Percentiles rank a stretch among this genome's conserved stretches.
Evolutionary conservation across 2,888 invertebrate genomes (phyloP).

Genomic region (Cactoblastis cactorum): DNA sequence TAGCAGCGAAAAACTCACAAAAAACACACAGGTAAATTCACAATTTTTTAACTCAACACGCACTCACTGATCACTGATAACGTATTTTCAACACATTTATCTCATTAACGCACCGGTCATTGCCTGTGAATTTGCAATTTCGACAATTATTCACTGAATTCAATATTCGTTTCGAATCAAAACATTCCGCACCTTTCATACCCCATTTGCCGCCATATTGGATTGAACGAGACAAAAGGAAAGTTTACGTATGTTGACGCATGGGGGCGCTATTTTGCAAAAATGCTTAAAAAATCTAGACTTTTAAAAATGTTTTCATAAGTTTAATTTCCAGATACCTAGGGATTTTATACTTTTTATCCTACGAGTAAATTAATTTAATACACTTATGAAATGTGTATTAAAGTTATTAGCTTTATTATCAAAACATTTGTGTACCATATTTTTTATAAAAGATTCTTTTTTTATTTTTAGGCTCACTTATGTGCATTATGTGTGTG

Average conservation of each 20-base stretch:
- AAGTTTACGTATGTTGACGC: slow-evolving; percentile 34
- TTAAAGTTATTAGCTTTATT: no score
- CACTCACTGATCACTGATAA: slow-evolving; percentile 37
- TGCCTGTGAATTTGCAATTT: slow-evolving; percentile 47
- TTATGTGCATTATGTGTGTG: no score
- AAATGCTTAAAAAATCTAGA: neutral
- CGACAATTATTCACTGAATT: slow-evolving; percentile 47
- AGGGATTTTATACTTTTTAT: no score
- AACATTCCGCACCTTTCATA: slow-evolving; percentile 76
- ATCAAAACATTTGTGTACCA: no score
- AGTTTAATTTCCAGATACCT: neutral
- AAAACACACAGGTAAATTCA: slow-evolving; percentile 41
- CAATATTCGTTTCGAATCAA: slow-evolving; percentile 68
- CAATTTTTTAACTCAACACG: slow-evolving; percentile 47
- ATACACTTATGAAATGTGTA: no score
- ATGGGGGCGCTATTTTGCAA: slow-evolving; percentile 40
- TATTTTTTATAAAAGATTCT: no score
- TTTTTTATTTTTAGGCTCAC: no score
- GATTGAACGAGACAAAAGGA: slow-evolving; percentile 71
- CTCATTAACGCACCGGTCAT: slow-evolving; percentile 49
- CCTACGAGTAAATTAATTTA: no score
- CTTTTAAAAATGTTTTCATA: neutral
- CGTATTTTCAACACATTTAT: slow-evolving; percentile 45
- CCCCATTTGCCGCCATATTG: slow-evolving; percentile 77
- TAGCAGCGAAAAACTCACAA: slow-evolving; percentile 46